These are phyloP conservation scores for Tyto alba DNA, from an alignment of 2,113 vertebrate genomes.

Conservation along the genomic window DNA sequence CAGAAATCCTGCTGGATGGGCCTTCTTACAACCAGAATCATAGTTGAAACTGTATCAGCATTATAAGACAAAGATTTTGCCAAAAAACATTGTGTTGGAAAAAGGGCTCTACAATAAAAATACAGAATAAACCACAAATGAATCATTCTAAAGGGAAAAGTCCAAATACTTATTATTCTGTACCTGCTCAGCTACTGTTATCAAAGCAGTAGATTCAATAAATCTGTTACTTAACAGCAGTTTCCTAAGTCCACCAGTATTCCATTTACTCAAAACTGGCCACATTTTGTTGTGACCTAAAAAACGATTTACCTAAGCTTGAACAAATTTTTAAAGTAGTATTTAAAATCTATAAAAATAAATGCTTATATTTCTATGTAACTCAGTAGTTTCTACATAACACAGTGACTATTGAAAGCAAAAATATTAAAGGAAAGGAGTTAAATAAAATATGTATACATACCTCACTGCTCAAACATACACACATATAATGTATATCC, in stretches of 20 bases:
- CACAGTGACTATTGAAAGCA: background rate
- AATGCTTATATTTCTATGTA: background rate
- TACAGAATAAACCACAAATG: background rate
- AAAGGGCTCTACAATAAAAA: background rate
- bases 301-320: background rate
- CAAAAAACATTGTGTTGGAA: background rate
- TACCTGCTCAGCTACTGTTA: background rate
- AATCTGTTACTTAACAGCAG: background rate
- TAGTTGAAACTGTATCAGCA: background rate
- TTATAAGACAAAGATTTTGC: background rate
- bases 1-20: background rate
- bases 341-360: background rate
- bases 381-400: background rate
- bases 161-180: background rate
- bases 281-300: background rate
- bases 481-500: background rate
- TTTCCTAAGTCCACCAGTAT: background rate
- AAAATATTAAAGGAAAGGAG: background rate
- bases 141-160: background rate
- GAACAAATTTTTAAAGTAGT: background rate
- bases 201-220: background rate
- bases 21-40: background rate
- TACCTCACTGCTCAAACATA: background rate
- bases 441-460: background rate
- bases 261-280: background rate